Evolutionary conservation across 2,113 vertebrate species (phyloP).

Genomic region (cat (Felis catus)): F.catus_Fca126_mat1.0 CM031424.1:67257501-67258000

Average conservation of each 20-base stretch:
- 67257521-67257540: background rate
- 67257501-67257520: background rate
- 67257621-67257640: background rate
- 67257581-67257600: background rate
- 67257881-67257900: background rate
- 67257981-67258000: background rate
- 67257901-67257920: background rate
- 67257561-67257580: background rate
- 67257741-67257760: background rate
- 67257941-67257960: background rate
- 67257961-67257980: background rate
- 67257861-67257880: background rate
- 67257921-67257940: background rate
- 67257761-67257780: background rate
- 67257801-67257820: background rate
- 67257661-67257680: background rate
- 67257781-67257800: background rate
- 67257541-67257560: background rate
- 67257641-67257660: background rate
- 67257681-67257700: constrained; percentile 15
- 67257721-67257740: background rate
- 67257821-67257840: background rate
- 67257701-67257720: constrained; percentile 21
- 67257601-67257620: background rate
- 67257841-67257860: background rate